Conservation (phyloP, 1,140 invertebrate species). For the Hyles vespertilio region DNA sequence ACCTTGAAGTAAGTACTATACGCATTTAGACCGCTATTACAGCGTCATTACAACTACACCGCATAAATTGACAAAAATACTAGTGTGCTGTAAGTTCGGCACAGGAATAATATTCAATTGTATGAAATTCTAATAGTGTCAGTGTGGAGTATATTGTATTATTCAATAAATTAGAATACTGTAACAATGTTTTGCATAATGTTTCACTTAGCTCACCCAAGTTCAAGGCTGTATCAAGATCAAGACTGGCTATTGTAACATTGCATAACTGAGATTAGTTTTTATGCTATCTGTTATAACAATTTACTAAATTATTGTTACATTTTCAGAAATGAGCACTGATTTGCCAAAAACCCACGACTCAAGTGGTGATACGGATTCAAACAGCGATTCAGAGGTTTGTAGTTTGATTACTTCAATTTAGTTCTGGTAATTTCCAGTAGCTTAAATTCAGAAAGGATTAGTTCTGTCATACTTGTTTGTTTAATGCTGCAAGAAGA, state of each 20-base stretch:
- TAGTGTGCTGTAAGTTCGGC: too few relatives aligned
- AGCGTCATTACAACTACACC: constrained; percentile 24
- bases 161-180: constrained; percentile 1
- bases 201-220: constrained; percentile 10
- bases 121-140: too few relatives aligned
- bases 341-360: constrained; percentile 68
- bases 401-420: constrained; percentile 18
- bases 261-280: constrained; percentile 1
- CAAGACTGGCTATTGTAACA: neutral
- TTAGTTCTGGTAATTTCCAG: neutral
- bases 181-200: constrained; percentile 5
- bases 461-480: too few relatives aligned
- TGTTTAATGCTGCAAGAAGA: too few relatives aligned
- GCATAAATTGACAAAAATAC: neutral
- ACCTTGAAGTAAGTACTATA: constrained; percentile 67
- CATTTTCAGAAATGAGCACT: constrained; percentile 67
- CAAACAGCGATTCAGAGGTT: constrained; percentile 66
- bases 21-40: constrained; percentile 20
- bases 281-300: neutral
- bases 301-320: neutral
- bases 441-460: too few relatives aligned
- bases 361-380: constrained; percentile 65
- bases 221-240: constrained; percentile 16
- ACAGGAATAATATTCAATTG: too few relatives aligned
- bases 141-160: too few relatives aligned